These are phyloP conservation scores for Ianthella basta DNA, from an alignment of 37 sponge, comb jelly and placozoan species.

Conservation along the genomic window DNA sequence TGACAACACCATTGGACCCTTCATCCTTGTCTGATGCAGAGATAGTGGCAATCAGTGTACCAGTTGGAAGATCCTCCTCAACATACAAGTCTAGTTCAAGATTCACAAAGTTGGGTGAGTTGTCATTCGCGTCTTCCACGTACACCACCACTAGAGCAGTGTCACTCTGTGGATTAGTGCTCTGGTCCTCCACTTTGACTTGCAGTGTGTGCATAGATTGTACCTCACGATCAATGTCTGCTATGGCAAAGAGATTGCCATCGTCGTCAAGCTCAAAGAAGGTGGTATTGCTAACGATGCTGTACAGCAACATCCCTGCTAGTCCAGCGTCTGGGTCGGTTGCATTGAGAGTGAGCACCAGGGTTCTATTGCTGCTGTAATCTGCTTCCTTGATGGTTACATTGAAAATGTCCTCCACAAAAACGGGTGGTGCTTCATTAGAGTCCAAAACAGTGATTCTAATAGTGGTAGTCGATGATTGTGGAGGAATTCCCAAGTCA, in stretches of 20 bases:
- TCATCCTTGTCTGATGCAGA: conserved; percentile 40
- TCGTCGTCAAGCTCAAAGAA: conserved; percentile 39
- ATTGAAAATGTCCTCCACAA: conserved; percentile 26
- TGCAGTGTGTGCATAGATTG: neutral
- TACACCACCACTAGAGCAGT: conserved; percentile 33
- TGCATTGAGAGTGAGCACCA: conserved; percentile 45
- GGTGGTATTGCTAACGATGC: conserved; percentile 24
- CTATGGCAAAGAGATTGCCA: conserved; percentile 40
- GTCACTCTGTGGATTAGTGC: neutral
- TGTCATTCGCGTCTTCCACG: conserved; percentile 75
- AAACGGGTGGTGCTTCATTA: conserved; percentile 63
- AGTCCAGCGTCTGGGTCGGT: conserved; percentile 45
- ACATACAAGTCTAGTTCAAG: neutral
- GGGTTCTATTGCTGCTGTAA: neutral
- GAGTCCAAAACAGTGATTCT: conserved; percentile 46
- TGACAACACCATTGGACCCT: conserved; percentile 16
- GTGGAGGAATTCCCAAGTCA: conserved; percentile 66
- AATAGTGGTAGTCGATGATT: neutral
- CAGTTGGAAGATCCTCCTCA: conserved; percentile 24
- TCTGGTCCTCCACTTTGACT: conserved; percentile 24
- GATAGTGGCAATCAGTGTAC: conserved; percentile 12
- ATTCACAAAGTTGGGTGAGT: conserved; percentile 49
- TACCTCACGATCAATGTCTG: conserved; percentile 49
- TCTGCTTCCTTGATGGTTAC: conserved; percentile 45
- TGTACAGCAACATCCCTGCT: conserved; percentile 42